phyloP scores from a whole-genome alignment of 2,888 invertebrate genomes.

The Habrosyne pyritoides region DNA sequence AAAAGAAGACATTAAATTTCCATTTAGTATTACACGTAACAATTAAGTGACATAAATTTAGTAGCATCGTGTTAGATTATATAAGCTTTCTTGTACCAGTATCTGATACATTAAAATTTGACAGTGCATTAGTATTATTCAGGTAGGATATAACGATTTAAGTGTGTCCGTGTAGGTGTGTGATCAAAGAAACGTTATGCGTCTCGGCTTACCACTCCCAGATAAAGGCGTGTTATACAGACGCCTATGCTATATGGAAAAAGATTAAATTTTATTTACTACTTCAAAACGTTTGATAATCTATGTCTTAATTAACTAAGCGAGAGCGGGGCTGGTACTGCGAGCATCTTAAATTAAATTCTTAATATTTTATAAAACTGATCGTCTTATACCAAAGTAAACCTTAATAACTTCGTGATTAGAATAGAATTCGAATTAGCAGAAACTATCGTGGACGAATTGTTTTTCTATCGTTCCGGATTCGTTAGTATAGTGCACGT shows the following conservation, averaged over 20 bases:
- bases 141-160: conserved; percentile 68
- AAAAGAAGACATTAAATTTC: conserved; percentile 45
- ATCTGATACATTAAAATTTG: conserved; percentile 77
- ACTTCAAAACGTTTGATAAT: conserved; percentile 81
- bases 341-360: conserved; percentile 39
- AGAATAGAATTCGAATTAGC: conserved; percentile 22
- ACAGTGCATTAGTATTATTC: conserved; percentile 78
- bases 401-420: conserved; percentile 22
- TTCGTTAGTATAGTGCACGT: conserved; percentile 64
- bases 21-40: conserved; percentile 40
- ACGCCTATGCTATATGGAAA: conserved; percentile 73
- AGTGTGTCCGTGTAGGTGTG: conserved; percentile 70
- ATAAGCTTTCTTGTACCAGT: conserved; percentile 53
- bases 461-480: conserved; percentile 38
- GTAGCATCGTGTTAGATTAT: conserved; percentile 29
- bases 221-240: conserved; percentile 77
- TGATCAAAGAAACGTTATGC: conserved; percentile 77
- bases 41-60: conserved; percentile 41
- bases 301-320: conserved; percentile 83
- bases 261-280: conserved; percentile 82
- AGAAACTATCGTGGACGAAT: conserved; percentile 22
- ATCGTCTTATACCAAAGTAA: conserved; percentile 19
- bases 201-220: conserved; percentile 68
- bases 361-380: conserved; percentile 16
- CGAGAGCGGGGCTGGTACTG: conserved; percentile 64